These are phyloP conservation scores for Columba janthina DNA, from an alignment of 2,113 vertebrate species.

Conservation along the genomic window DNA sequence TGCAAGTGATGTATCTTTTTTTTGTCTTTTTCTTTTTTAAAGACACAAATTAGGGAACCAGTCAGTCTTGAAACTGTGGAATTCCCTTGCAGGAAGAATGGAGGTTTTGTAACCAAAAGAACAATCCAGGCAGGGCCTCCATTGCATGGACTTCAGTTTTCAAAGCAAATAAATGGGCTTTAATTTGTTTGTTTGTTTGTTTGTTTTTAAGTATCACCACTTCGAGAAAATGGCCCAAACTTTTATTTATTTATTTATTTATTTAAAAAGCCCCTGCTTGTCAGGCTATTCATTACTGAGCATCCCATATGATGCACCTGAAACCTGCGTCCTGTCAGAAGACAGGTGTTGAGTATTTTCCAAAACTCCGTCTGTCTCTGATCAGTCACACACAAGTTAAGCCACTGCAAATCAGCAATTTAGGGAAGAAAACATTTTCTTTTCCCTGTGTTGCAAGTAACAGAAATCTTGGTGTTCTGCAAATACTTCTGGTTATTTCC, in stretches of 20 bases:
- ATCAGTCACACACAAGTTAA: neutral
- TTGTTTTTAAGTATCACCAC: neutral
- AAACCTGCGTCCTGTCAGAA: neutral
- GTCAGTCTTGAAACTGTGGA: conserved; percentile 22
- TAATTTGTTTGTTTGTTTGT: neutral
- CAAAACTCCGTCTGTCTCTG: neutral
- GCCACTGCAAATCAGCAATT: neutral
- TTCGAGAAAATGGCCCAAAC: neutral
- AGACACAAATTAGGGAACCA: conserved; percentile 43
- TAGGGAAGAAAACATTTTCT: neutral
- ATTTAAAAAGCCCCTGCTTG: neutral
- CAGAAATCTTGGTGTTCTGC: neutral
- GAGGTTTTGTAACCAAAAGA: conserved; percentile 7
- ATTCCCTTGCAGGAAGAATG: conserved; percentile 29
- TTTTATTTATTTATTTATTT: neutral
- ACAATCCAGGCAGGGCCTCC: neutral
- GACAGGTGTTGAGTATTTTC: neutral
- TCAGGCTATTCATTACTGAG: conserved; percentile 10
- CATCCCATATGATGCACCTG: neutral
- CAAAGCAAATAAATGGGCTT: conserved; percentile 8
- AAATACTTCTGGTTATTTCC: neutral
- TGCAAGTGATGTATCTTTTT: neutral
- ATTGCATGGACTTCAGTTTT: neutral
- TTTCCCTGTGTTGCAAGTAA: too few species aligned
- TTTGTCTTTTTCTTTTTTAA: neutral